Evolutionary conservation across 2,797 vertebrate species (phyloP), one percentile per base, ranked within the genome.

Genomic region (Euphonia xanthogaster): DNA sequence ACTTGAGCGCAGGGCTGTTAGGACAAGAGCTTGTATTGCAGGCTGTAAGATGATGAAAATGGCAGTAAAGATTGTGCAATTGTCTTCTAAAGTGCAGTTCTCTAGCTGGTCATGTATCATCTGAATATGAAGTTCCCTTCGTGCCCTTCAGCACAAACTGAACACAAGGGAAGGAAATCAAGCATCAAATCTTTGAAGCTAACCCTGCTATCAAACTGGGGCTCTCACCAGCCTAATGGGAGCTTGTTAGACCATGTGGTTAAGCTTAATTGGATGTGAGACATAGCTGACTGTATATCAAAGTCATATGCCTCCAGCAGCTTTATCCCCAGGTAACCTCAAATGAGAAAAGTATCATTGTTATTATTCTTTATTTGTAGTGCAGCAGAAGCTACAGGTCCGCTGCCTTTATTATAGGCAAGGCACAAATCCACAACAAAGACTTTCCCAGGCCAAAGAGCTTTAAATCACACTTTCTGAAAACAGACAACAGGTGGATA

Each of bases 321-420:
- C 96, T 96, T 93, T 95, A 94, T 96, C 96, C 95, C 93, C 77
- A 96, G 60, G 87, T 96, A 96, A 96, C 95, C 96, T 96, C 94
- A 95, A 96, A 94, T 96, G 93, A 79, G 92, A 96, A 95, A 96
- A 96, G 88, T 94, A 97, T 93, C 93, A 66, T 79, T 82, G 73
- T 94, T 91, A 94, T 92, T 96, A 96, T 88, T 95, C 93, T 97
- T 93, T 93, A 91, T 94, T 97, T 96, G 89, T 92, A 86, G 83
- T 88, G 93, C 73, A 93, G 92, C 70, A 95, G 91, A 80, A 92
- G 89, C 70, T 89, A 88, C 40, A 62, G 85, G 93, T 94, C 96
- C 95, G 82, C 62, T 75, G 91, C 82, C 85, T 94, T 93, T 96
- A 93, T 96, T 96, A 93, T 22, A 93, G 87, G 89, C 91, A 95